Percentiles rank a stretch among this genome's conserved stretches.
These are phyloP conservation scores for Cololabis saira DNA, from an alignment of 2,113 vertebrate genomes.

Conservation along the genomic window DNA sequence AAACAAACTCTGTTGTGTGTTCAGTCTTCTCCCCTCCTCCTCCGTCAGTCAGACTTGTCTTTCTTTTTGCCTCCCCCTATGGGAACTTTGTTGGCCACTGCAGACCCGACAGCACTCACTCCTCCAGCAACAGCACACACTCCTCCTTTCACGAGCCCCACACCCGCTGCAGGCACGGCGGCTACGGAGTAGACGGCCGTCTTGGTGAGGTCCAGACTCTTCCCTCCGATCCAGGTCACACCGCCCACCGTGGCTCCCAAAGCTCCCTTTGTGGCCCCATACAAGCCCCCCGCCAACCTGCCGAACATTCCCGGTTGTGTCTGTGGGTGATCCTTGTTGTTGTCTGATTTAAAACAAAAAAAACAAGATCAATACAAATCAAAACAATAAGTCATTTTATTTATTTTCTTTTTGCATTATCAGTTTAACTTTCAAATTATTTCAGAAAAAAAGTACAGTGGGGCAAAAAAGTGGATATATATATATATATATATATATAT, in stretches of 20 bases:
- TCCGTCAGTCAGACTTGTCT: slow-evolving; percentile 92
- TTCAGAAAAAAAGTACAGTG: not conserved
- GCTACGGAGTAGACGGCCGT: slow-evolving; percentile 90
- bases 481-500: too few species aligned
- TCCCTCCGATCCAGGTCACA: slow-evolving; percentile 95
- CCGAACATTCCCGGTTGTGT: slow-evolving; percentile 91
- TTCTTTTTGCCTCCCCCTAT: slow-evolving; percentile 92
- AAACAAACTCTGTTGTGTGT: not conserved
- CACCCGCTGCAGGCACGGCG: slow-evolving; percentile 90
- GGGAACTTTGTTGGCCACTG: slow-evolving; percentile 94
- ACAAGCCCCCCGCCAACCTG: slow-evolving; percentile 91
- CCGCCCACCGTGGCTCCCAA: slow-evolving; percentile 92
- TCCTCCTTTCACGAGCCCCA: slow-evolving; percentile 92
- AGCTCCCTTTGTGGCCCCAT: slow-evolving; percentile 93
- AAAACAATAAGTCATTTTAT: not conserved
- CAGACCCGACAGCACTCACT: slow-evolving; percentile 90
- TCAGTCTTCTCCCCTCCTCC: slow-evolving; percentile 26
- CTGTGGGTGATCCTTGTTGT: slow-evolving; percentile 89
- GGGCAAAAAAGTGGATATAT: too few species aligned
- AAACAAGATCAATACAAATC: not conserved
- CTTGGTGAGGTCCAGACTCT: slow-evolving; percentile 93
- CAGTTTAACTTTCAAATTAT: not conserved
- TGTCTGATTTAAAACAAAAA: slow-evolving; percentile 75
- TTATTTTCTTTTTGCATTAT: not conserved
- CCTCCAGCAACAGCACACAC: slow-evolving; percentile 93